Percentiles rank a stretch among this genome's conserved stretches.
Conservation (phyloP, 1,140 invertebrate species). For the Drosophila sucinea region DNA sequence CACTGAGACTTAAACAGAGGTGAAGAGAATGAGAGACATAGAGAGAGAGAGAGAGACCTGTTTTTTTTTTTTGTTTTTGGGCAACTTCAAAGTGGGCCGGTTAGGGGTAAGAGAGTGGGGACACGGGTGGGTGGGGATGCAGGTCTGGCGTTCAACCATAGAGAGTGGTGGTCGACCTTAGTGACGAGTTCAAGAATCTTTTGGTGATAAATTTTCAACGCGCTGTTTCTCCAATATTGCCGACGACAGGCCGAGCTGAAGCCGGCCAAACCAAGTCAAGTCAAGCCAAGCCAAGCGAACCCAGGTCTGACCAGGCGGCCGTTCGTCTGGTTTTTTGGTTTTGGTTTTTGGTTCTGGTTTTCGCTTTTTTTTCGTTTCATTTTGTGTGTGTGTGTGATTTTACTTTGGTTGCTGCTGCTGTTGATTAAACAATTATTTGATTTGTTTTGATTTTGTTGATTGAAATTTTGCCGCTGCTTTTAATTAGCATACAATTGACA, state of each 20-base stretch:
- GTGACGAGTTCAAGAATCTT: conserved; percentile 24
- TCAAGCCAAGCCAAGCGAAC: neutral
- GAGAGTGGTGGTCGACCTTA: conserved; percentile 21
- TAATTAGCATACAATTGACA: conserved; percentile 22
- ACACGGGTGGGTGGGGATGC: neutral
- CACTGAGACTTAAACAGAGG: neutral
- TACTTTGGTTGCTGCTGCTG: neutral
- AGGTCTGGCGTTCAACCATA: conserved; percentile 14
- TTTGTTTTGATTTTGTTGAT: conserved; percentile 17
- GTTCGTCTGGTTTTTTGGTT: conserved; percentile 14
- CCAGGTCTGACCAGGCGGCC: conserved; percentile 10
- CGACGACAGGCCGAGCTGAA: neutral
- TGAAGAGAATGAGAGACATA: neutral
- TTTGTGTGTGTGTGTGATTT: neutral
- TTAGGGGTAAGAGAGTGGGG: neutral
- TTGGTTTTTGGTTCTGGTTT: conserved; percentile 5
- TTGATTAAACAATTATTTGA: conserved; percentile 23
- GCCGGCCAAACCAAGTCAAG: neutral
- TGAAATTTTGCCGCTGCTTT: conserved; percentile 16
- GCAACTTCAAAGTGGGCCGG: conserved; percentile 7
- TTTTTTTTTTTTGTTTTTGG: conserved; percentile 2
- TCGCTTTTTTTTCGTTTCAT: neutral
- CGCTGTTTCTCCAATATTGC: conserved; percentile 11
- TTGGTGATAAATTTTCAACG: conserved; percentile 25
- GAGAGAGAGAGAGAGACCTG: neutral